Conservation (phyloP, 2,888 invertebrate species). For the Pheosia tremula region DNA sequence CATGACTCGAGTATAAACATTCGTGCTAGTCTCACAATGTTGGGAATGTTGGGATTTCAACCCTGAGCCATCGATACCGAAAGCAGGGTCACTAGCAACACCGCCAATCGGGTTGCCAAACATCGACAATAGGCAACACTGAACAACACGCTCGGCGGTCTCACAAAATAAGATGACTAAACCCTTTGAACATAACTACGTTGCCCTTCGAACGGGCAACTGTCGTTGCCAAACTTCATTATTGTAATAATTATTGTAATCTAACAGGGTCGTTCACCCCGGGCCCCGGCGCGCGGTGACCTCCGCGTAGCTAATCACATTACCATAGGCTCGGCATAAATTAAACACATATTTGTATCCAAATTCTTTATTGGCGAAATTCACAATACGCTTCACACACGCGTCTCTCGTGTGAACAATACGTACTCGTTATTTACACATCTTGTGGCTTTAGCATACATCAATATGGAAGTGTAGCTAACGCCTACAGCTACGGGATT, state of each 20-base stretch:
- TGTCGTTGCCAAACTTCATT: neutral
- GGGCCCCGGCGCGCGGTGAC: neutral
- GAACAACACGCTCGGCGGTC: neutral
- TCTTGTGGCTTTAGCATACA: too few relatives aligned
- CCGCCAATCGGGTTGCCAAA: neutral
- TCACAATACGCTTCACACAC: conserved; percentile 18
- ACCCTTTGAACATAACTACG: neutral
- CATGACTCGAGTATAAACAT: too few relatives aligned
- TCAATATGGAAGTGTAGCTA: too few relatives aligned
- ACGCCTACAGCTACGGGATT: too few relatives aligned
- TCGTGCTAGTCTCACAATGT: too few relatives aligned
- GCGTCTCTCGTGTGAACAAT: conserved; percentile 2
- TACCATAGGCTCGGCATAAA: conserved; percentile 30
- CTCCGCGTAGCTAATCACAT: conserved; percentile 7
- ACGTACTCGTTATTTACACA: too few relatives aligned
- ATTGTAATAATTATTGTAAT: neutral
- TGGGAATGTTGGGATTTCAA: too few relatives aligned
- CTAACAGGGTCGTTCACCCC: neutral
- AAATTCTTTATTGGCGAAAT: conserved; percentile 32
- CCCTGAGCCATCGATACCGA: too few relatives aligned
- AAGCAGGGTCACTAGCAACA: too few relatives aligned
- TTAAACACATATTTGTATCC: conserved; percentile 25
- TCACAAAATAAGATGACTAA: neutral
- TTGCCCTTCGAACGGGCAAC: neutral
- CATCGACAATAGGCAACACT: neutral